phyloP scores from a whole-genome alignment of 2,113 vertebrate genomes.

The Chlorodrepanis virens region DNA sequence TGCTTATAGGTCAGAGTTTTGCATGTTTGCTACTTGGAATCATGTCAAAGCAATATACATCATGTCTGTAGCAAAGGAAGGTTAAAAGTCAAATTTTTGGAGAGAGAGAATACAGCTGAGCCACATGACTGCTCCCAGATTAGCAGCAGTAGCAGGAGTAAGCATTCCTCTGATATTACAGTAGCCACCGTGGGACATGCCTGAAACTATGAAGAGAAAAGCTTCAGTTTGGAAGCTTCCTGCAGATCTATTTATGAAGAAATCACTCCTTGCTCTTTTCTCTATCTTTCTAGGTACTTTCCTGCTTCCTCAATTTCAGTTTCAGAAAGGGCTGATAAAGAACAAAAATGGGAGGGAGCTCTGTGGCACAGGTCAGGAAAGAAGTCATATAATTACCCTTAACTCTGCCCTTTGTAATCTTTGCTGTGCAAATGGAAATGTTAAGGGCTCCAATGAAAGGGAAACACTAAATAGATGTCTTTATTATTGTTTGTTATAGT shows the following conservation, averaged over 20 bases:
- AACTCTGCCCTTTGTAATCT: background rate
- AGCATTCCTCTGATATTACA: conserved; percentile 55
- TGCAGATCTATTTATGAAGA: background rate
- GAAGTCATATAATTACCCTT: background rate
- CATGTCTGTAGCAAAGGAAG: conserved; percentile 36
- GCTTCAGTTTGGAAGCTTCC: background rate
- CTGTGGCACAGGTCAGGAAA: background rate
- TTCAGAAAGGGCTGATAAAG: background rate
- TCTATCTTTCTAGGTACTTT: background rate
- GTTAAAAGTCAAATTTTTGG: conserved; percentile 68
- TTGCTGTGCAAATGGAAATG: background rate
- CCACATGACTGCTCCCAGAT: conserved; percentile 38
- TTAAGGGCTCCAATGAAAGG: background rate
- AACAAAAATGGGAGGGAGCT: background rate
- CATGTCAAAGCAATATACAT: conserved; percentile 56
- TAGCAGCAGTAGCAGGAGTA: conserved; percentile 58
- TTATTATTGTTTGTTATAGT: background rate
- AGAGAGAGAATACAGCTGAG: conserved; percentile 8
- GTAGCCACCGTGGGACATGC: conserved; percentile 22
- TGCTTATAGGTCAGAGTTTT: conserved; percentile 36
- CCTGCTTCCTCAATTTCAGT: background rate
- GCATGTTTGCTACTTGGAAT: conserved; percentile 48
- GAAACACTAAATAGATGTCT: background rate
- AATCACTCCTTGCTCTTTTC: background rate
- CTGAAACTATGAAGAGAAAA: conserved; percentile 8